Conservation (phyloP, 2,888 invertebrate species). For the Nephrocerus scutellatus region DNA sequence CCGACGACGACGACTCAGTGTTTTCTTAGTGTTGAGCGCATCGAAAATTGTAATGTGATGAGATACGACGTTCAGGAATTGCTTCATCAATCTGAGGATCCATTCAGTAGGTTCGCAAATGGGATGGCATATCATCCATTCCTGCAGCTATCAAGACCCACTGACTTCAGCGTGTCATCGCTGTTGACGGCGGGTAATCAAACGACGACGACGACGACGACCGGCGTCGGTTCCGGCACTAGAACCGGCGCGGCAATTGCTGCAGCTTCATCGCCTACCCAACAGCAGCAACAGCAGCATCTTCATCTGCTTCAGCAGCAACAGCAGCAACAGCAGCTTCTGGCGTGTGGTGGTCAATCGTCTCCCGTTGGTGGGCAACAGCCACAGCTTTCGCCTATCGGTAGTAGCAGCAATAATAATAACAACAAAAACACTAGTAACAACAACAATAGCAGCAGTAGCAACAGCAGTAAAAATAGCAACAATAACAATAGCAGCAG, state of each 20-base stretch:
- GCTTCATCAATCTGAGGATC: constrained; percentile 50
- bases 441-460: constrained; percentile 23
- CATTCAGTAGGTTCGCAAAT: constrained; percentile 50
- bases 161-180: constrained; percentile 89
- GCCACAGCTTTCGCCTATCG: constrained; percentile 41
- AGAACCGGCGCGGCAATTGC: constrained; percentile 31
- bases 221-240: constrained; percentile 33
- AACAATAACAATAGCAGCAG: constrained; percentile 21
- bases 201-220: constrained; percentile 18
- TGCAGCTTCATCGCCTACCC: constrained; percentile 39
- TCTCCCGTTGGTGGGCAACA: constrained; percentile 38
- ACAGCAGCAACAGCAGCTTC: constrained; percentile 28
- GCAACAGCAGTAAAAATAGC: constrained; percentile 22
- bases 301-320: constrained; percentile 35
- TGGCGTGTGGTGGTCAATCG: constrained; percentile 29
- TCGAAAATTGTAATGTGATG: constrained; percentile 48
- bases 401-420: constrained; percentile 29
- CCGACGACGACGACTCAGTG: too few relatives aligned
- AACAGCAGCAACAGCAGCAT: constrained; percentile 29
- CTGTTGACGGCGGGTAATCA: constrained; percentile 69
- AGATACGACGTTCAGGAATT: constrained; percentile 51
- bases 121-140: constrained; percentile 78
- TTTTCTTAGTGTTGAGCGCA: constrained; percentile 9
- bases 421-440: constrained; percentile 17
- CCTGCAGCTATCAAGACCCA: constrained; percentile 82